Base-by-base conservation (phyloP, 35 echinoderm and acorn worm genomes). In the Lytechinus pictus region DNA sequence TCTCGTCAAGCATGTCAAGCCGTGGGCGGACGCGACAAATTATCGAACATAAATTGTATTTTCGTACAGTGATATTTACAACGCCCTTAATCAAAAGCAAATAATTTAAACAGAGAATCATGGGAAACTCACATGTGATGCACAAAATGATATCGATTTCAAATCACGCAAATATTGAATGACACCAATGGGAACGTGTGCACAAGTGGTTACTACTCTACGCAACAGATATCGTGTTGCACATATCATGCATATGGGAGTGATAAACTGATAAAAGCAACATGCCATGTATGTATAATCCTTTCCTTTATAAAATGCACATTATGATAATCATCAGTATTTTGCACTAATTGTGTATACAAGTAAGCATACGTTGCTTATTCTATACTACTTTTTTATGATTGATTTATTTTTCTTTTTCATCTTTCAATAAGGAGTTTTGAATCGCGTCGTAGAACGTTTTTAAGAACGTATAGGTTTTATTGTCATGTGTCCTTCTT, bases 131-230 rank as follows among this genome's bases (percentile, higher is more conserved):
- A 24, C 66, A 79, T 7, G 14, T 79, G 66, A 79, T 79, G 66
- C 19, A 16, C 66, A 79, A 79, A 79, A 79, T 79, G 19, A 79
- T 79, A 79, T 79, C 66, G 66, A 79, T 79, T 79, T 79, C 66
- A 79, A 79, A 79, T 79, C 21, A 79, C 66, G 21, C 66, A 79
- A 79, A 79, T 79, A 79, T 79, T 79, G 66, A 79, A 79, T 79
- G 66, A 79, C 66, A 79, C 8, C n/a, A 24, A 79, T 79, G 66
- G 66, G 66, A 79, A 79, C 66, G 19, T 7, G 16, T 79, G 19
- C 19, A 79, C 66, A 24, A 79, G 66, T 24, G 66, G 66, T 79
- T 79, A n/a, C 16, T 79, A 79, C n/a, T 60, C 16, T 79, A 24
- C 21, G 16, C 14, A 79, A 1, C 12, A 16, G 21, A 16, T 5